Evolutionary conservation across 2,888 invertebrate genomes (phyloP).

Genomic region (Lasioglossum marginatum): DNA sequence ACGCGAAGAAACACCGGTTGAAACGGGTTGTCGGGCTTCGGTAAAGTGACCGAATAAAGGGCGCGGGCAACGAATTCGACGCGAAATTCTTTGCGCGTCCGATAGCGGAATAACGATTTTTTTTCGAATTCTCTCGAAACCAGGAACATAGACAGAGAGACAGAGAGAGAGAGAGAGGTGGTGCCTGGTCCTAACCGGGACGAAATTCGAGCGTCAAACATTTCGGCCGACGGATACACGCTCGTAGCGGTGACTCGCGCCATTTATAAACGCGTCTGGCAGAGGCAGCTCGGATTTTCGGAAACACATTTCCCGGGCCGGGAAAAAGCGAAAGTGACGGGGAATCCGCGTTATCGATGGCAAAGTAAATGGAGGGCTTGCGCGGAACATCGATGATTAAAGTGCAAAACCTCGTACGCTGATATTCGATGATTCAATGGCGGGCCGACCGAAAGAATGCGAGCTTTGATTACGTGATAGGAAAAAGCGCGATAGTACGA

Average conservation of each 20-base stretch:
- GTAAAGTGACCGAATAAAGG: background rate
- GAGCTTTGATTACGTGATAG: constrained; percentile 25
- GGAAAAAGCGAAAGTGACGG: constrained; percentile 59
- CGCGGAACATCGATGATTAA: constrained; percentile 61
- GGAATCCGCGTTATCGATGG: constrained; percentile 64
- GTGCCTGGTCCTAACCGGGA: background rate
- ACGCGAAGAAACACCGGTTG: background rate
- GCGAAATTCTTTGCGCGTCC: background rate
- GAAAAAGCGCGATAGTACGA: background rate
- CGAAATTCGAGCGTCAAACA: constrained; percentile 16
- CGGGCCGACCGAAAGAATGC: constrained; percentile 23
- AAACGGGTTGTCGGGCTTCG: background rate
- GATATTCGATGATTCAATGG: constrained; percentile 68
- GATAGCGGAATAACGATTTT: constrained; percentile 13
- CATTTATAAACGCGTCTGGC: constrained; percentile 43
- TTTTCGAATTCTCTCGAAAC: constrained; percentile 14
- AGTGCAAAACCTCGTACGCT: constrained; percentile 72
- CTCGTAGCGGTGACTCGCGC: constrained; percentile 1
- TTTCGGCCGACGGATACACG: constrained; percentile 11
- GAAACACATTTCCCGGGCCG: constrained; percentile 42
- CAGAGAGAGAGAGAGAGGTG: background rate
- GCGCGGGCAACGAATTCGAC: background rate
- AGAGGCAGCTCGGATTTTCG: constrained; percentile 28
- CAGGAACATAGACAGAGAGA: background rate
- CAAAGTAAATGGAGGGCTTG: constrained; percentile 55